Evolutionary conservation across 2,797 vertebrate species (phyloP).

Genomic region (Lutjanus argentimaculatus): DNA sequence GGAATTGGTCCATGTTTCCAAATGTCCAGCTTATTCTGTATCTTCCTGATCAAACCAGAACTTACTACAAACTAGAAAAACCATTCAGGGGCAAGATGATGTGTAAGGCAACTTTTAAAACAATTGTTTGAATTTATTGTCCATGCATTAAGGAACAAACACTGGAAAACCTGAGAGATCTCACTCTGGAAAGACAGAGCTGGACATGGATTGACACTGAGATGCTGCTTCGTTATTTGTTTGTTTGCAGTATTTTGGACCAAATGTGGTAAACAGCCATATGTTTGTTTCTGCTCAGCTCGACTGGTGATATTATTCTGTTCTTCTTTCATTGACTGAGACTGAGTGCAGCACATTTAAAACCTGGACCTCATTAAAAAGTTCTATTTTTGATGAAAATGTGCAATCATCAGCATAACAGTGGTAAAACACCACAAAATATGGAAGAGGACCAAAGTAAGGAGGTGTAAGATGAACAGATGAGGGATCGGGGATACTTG

Average conservation of each 20-base stretch:
- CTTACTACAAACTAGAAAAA: not conserved
- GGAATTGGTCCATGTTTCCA: not conserved
- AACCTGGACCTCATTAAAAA: not conserved
- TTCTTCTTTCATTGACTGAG: too few relatives aligned
- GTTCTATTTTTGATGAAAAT: not conserved
- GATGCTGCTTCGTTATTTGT: not conserved
- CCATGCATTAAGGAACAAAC: too few relatives aligned
- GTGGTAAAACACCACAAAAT: too few relatives aligned
- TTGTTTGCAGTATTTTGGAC: not conserved
- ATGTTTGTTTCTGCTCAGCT: too few relatives aligned
- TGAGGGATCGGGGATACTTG: too few relatives aligned
- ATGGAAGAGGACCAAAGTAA: too few relatives aligned
- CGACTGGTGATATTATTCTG: too few relatives aligned
- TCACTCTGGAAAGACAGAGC: not conserved
- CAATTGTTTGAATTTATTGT: not conserved
- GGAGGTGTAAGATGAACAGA: too few relatives aligned
- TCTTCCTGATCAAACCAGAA: not conserved
- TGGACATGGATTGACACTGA: not conserved
- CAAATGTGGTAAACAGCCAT: too few relatives aligned
- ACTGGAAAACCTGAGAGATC: not conserved
- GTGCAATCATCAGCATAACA: not conserved
- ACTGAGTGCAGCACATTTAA: not conserved
- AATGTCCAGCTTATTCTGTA: not conserved
- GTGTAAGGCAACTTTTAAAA: not conserved
- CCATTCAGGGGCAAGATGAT: not conserved